phyloP scores from a whole-genome alignment of 2,797 vertebrate genomes.

The Lepilemur septentrionalis region DNA sequence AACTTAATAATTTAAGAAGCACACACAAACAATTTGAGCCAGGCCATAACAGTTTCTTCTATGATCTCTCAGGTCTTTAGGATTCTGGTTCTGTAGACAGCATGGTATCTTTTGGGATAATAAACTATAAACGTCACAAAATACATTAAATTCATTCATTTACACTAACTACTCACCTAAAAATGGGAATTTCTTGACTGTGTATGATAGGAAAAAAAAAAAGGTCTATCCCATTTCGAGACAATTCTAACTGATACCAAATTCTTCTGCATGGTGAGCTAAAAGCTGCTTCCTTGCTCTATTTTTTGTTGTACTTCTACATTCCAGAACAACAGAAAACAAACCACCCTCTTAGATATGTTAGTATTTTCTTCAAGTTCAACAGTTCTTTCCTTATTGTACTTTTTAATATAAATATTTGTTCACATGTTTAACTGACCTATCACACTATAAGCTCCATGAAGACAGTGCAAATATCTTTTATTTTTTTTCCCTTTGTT shows the following conservation, averaged over 20 bases:
- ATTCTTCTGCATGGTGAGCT: background rate
- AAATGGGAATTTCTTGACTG: background rate
- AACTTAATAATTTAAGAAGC: background rate
- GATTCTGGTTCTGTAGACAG: background rate
- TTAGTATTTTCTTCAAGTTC: background rate
- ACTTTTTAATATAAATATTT: background rate
- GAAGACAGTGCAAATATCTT: background rate
- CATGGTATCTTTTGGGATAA: background rate
- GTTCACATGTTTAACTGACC: background rate
- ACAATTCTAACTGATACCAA: background rate
- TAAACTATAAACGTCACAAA: background rate
- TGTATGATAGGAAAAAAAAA: background rate
- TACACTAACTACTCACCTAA: background rate
- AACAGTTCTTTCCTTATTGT: background rate
- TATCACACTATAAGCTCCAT: background rate
- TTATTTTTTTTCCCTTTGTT: slow-evolving; percentile 78
- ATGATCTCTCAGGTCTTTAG: background rate
- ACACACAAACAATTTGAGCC: background rate
- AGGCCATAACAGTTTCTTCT: background rate
- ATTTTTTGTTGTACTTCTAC: too few relatives aligned
- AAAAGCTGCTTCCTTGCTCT: background rate
- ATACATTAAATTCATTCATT: background rate
- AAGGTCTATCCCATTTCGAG: background rate
- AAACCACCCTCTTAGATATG: background rate
- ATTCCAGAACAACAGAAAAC: background rate